These are phyloP conservation scores for Chrysolina americana DNA, from an alignment of 2,888 invertebrate genomes.

Conservation along the genomic window DNA sequence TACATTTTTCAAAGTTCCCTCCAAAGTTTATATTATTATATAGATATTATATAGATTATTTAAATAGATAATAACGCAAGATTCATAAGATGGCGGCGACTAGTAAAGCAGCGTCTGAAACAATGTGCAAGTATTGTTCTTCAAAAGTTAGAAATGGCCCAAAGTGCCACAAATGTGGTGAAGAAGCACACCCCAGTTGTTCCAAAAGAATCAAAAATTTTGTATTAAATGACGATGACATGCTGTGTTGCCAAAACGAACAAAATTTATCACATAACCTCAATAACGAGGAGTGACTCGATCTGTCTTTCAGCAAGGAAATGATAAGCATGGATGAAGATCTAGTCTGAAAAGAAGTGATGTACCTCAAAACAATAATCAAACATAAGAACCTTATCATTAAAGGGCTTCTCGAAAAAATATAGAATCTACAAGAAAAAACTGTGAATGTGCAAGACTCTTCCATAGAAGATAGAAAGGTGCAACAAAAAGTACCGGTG, in stretches of 20 bases:
- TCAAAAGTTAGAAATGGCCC: not conserved
- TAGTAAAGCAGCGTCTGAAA: not conserved
- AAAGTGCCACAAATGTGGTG: not conserved
- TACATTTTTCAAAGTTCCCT: too few species aligned
- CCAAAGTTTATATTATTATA: too few species aligned
- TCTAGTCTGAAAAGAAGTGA: too few species aligned
- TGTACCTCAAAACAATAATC: too few species aligned
- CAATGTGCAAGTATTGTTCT: not conserved
- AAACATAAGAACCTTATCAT: too few species aligned
- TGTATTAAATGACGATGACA: not conserved
- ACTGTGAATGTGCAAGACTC: too few species aligned
- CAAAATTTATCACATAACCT: not conserved
- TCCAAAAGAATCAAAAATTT: not conserved
- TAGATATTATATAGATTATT: too few species aligned
- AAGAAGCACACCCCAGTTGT: not conserved
- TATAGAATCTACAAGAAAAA: too few species aligned
- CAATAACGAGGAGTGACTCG: not conserved
- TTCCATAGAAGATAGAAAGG: too few species aligned
- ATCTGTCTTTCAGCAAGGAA: not conserved
- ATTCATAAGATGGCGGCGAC: not conserved
- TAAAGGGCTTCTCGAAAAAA: too few species aligned
- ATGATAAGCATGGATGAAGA: not conserved
- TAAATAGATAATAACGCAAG: too few species aligned
- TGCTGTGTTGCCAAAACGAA: not conserved
- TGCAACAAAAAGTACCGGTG: too few species aligned